These are phyloP conservation scores for Setipinna tenuifilis DNA, from an alignment of 2,797 vertebrate genomes.

Conservation along the genomic window DNA sequence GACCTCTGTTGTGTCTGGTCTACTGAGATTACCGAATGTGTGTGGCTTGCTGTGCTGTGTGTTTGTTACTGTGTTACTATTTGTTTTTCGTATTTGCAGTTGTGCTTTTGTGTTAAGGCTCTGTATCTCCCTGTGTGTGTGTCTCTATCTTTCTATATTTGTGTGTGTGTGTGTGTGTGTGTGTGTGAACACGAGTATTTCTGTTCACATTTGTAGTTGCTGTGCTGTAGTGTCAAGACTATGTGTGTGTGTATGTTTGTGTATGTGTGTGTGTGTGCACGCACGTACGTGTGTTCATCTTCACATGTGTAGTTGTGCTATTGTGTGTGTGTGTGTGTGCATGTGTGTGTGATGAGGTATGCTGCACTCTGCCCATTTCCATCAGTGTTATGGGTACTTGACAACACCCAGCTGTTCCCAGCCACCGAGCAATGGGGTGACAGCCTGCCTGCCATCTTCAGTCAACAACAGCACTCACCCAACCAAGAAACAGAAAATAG, in stretches of 20 bases:
- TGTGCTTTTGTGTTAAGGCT: background rate
- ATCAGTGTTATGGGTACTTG: conserved; percentile 70
- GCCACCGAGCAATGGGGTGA: conserved; percentile 50
- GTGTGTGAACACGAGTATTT: too few species aligned
- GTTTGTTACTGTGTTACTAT: background rate
- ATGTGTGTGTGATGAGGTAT: background rate
- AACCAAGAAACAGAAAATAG: conserved; percentile 15
- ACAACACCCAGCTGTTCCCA: conserved; percentile 74
- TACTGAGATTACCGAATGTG: background rate
- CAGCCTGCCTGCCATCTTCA: conserved; percentile 58
- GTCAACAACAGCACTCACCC: conserved; percentile 23
- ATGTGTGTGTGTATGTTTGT: background rate
- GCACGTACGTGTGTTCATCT: background rate
- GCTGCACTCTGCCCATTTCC: conserved; percentile 68
- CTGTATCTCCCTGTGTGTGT: background rate
- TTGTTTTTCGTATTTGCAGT: background rate
- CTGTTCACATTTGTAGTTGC: too few species aligned
- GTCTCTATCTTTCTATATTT: background rate
- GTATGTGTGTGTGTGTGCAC: background rate
- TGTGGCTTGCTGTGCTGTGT: background rate
- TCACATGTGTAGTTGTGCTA: too few species aligned
- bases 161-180: too few species aligned
- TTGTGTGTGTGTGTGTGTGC: background rate
- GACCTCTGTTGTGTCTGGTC: background rate
- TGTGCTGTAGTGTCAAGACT: too few species aligned